Base-by-base conservation (phyloP, 2,888 invertebrate genomes). In the Phymatocera aterrima region DNA sequence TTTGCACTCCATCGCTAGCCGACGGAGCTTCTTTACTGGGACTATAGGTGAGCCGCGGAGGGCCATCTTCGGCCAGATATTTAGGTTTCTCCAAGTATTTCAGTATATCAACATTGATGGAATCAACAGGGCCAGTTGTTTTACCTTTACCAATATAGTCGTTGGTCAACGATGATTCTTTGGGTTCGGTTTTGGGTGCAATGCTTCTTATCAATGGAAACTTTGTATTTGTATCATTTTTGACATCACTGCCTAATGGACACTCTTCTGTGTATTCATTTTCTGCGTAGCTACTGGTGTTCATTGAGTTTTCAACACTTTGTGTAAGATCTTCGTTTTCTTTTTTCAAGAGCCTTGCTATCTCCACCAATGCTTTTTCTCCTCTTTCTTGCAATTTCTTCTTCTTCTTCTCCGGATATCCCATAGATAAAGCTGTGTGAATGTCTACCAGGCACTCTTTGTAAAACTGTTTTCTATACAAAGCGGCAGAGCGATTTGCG, bases 401-500 rank as follows among this genome's bases (percentile, higher is more conserved):
- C 3, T 82, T 84, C 77, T 90, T 90, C n/a, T 89, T 87, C 46
- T 85, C 83, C 1, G 90, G 89, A 82, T 90, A 90, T 12, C 85
- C 87, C 28, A 87, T 81, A 43, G 80, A 80, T 18, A 90, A 77
- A 37, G 90, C 89, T 8, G 87, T 83, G 60, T 89, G 88, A 40
- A 90, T 85, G 40, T 90, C 90, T 64, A 88, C 85, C 12, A 90
- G 80, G 77, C 90, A 90, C 72, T 90, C 89, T 51, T 87, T 86
- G 64, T 86, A 90, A 79, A 88, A 80, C 79, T 87, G 81, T 78
- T 85, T 88, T 40, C 90, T 84, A 74, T 89, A 90, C 5, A 90
- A 82, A 24, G 90, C 90, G 1, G 90, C 90, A 2, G 90, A 90
- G 21, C 90, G 86, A 83, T 90, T 90, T n/a, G 90, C 90, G 64